A percentile compares a stretch with the other conserved stretches of the same genome.
phyloP scores from a whole-genome alignment of 2,797 vertebrate species.

The Notolepis coatsorum region DNA sequence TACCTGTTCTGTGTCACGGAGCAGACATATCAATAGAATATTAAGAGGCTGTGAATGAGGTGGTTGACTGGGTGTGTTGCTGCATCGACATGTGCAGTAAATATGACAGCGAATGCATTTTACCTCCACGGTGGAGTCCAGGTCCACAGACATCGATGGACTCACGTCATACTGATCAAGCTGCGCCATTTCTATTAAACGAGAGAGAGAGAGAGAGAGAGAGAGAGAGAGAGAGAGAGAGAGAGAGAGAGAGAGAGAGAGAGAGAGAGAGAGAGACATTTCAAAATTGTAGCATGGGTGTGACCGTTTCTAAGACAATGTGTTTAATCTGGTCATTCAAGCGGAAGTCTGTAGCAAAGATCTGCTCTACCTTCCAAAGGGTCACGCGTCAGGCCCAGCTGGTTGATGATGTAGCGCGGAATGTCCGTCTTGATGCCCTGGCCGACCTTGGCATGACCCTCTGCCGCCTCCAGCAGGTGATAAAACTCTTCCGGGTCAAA shows the following conservation, averaged over 20 bases:
- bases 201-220: conserved; percentile 3
- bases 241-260: conserved; percentile 5
- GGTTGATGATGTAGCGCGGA: conserved; percentile 94
- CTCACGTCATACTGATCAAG: conserved; percentile 86
- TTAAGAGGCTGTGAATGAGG: background rate
- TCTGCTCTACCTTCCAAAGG: conserved; percentile 87
- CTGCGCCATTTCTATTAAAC: conserved; percentile 88
- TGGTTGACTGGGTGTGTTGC: background rate
- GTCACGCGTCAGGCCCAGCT: conserved; percentile 92
- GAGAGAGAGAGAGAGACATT: conserved; percentile 6
- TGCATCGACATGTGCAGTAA: background rate
- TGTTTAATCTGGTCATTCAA: background rate
- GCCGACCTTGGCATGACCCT: conserved; percentile 94
- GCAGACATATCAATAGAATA: background rate
- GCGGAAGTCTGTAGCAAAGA: background rate
- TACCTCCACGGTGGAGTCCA: conserved; percentile 84
- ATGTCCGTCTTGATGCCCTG: conserved; percentile 96
- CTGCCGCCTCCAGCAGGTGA: conserved; percentile 94
- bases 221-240: conserved; percentile 10
- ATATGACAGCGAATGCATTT: conserved; percentile 31
- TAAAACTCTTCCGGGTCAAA: conserved; percentile 98
- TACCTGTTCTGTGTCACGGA: conserved; percentile 48
- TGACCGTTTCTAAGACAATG: background rate
- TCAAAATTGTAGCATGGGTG: too few species aligned
- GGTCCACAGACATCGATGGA: conserved; percentile 78